These are phyloP conservation scores for Passer montanus DNA, from an alignment of 2,113 vertebrate species.

Conservation along the genomic window DNA sequence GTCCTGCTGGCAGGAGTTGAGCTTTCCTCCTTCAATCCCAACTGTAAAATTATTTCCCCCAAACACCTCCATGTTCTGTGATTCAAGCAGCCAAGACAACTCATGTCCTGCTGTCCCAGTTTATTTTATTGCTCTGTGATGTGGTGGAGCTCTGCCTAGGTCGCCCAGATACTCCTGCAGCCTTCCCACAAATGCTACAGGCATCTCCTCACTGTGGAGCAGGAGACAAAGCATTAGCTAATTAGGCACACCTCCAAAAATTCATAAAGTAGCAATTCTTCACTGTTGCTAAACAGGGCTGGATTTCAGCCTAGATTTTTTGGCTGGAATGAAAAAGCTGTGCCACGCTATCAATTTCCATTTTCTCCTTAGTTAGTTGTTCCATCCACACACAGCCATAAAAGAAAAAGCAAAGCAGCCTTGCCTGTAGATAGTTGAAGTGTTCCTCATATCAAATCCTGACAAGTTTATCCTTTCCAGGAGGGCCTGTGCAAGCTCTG, in stretches of 20 bases:
- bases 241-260: slow-evolving; percentile 4
- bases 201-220: background rate
- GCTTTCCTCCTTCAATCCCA: background rate
- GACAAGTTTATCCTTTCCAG: slow-evolving; percentile 75
- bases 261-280: background rate
- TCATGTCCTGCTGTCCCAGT: background rate
- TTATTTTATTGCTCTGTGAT: background rate
- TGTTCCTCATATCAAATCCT: slow-evolving; percentile 79
- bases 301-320: slow-evolving; percentile 14
- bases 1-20: background rate
- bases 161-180: background rate
- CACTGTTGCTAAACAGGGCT: background rate
- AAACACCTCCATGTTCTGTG: background rate
- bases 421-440: slow-evolving; percentile 81
- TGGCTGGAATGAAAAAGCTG: background rate
- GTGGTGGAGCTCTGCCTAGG: background rate
- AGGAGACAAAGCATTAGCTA: background rate
- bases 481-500: slow-evolving; percentile 74
- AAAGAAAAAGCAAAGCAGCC: background rate
- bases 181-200: background rate
- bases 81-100: background rate
- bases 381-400: background rate
- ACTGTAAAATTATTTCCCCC: background rate
- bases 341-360: background rate
- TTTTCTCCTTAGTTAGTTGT: background rate